Percentiles rank a stretch among this genome's conserved stretches.
These are phyloP conservation scores for Epiperipatus broadwayi DNA, from an alignment of 2,888 invertebrate genomes.

Conservation along the genomic window DNA sequence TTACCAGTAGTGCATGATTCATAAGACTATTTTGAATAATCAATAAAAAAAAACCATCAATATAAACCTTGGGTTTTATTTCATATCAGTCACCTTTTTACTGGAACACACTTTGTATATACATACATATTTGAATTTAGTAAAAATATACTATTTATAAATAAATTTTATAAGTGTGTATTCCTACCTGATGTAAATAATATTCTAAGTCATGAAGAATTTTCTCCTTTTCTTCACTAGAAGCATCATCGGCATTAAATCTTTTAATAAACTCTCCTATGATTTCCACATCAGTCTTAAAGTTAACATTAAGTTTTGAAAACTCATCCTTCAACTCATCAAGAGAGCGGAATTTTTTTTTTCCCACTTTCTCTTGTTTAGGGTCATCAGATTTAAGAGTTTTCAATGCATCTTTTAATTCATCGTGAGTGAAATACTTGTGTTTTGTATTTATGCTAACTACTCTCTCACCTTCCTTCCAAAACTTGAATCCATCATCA, in stretches of 20 bases:
- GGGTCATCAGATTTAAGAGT: conserved; percentile 27
- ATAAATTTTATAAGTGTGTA: too few relatives aligned
- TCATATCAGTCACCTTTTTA: too few relatives aligned
- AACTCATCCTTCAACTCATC: conserved; percentile 46
- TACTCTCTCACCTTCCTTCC: conserved; percentile 21
- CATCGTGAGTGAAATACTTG: conserved; percentile 17
- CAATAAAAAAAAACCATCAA: too few relatives aligned
- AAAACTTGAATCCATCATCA: conserved; percentile 21
- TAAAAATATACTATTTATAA: too few relatives aligned
- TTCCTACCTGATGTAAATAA: conserved; percentile 43
- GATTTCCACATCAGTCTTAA: conserved; percentile 48
- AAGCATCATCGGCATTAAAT: conserved; percentile 28
- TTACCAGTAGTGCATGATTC: too few relatives aligned
- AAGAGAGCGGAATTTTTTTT: conserved; percentile 35
- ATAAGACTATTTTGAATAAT: too few relatives aligned
- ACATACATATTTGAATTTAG: too few relatives aligned
- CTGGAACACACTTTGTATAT: too few relatives aligned
- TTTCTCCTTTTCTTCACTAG: conserved; percentile 29
- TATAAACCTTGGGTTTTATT: too few relatives aligned
- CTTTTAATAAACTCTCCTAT: conserved; percentile 37
- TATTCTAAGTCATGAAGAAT: conserved; percentile 47
- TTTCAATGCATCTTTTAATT: conserved; percentile 29
- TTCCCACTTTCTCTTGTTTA: conserved; percentile 1
- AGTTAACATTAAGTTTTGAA: conserved; percentile 38
- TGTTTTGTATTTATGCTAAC: conserved; percentile 24